Base-by-base conservation (phyloP, 2,888 invertebrate species). In the Pollenia labialis region DNA sequence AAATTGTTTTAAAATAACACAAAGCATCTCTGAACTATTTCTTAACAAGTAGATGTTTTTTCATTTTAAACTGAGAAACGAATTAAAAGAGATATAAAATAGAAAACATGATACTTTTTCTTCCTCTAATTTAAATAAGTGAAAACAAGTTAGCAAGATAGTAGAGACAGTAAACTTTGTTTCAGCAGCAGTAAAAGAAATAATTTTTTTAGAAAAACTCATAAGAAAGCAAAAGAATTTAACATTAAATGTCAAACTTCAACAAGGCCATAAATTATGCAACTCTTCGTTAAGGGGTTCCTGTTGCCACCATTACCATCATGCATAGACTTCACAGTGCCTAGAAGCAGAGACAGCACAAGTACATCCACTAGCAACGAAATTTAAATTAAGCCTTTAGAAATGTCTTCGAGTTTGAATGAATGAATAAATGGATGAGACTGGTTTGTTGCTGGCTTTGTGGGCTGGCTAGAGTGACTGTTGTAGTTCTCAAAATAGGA, bases 221-320 rank as follows among this genome's bases (percentile, higher is more conserved):
- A 71, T 56, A 64, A 44, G 52, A 46, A 74, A 80, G 44, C 12
- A 52, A 64, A 81, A 76, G 56, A 77, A 83, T 83, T 76, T 71
- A 72, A 52, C 71, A 60, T 84, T 77, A 81, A 87, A 84, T 84
- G 87, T 87, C 84, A 87, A 81, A 87, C 54, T 75, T 76, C 56
- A 81, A 81, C 84, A 84, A 84, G 77, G 66, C 84, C 81, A 81
- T 87, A 87, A 87, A 84, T 87, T 87, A 84, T 87, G 84, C 87
- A 84, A 81, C 72, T 74, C 77, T 77, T 54, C 66, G 48, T 46
- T 32, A 72, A 60, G 68, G n/a, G 16, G 46, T 11, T 54, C 68
- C 10, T 16, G 46, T 50, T 40, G 46, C 14, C 44, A 42, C 7
- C 9, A 52, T 18, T 40, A 32, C 12, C 6, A 12, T 11, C 6